phyloP scores from a whole-genome alignment of 92 coral and sea anemone genomes.

The Muricea muricata region DNA sequence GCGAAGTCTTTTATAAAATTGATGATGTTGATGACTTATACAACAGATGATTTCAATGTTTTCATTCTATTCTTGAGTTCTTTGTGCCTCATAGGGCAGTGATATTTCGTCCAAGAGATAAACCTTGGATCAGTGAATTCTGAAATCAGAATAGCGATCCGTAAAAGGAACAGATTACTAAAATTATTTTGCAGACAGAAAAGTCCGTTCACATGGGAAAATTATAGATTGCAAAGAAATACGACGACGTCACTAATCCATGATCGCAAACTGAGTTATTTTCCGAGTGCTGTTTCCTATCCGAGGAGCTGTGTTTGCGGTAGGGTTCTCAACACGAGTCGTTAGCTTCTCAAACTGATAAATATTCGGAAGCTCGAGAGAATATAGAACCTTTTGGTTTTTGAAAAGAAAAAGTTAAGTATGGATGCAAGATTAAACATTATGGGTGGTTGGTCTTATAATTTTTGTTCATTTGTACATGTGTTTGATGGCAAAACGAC shows the following conservation, averaged over 20 bases:
- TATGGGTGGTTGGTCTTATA: too few relatives aligned
- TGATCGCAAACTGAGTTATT: slow-evolving; percentile 34
- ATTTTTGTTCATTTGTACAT: too few relatives aligned
- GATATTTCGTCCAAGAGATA: slow-evolving; percentile 31
- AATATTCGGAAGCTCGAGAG: too few relatives aligned
- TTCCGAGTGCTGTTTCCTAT: too few relatives aligned
- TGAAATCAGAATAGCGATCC: slow-evolving; percentile 53
- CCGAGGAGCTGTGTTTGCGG: too few relatives aligned
- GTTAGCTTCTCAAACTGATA: too few relatives aligned
- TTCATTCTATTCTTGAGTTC: background rate
- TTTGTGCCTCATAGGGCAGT: slow-evolving; percentile 24
- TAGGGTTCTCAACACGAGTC: too few relatives aligned
- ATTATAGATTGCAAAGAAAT: slow-evolving; percentile 64
- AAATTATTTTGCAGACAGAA: slow-evolving; percentile 45
- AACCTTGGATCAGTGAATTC: slow-evolving; percentile 52
- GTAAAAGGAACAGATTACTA: slow-evolving; percentile 24
- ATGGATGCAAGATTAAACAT: too few relatives aligned
- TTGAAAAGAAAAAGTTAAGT: too few relatives aligned
- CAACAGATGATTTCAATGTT: background rate
- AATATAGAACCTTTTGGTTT: too few relatives aligned
- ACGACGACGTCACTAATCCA: slow-evolving; percentile 59
- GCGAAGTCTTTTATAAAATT: background rate
- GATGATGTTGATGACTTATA: slow-evolving; percentile 6
- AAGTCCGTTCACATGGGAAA: slow-evolving; percentile 48
- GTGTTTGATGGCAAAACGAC: too few relatives aligned